These are phyloP conservation scores for Mythimna impura DNA, from an alignment of 2,888 invertebrate species.

Conservation along the genomic window DNA sequence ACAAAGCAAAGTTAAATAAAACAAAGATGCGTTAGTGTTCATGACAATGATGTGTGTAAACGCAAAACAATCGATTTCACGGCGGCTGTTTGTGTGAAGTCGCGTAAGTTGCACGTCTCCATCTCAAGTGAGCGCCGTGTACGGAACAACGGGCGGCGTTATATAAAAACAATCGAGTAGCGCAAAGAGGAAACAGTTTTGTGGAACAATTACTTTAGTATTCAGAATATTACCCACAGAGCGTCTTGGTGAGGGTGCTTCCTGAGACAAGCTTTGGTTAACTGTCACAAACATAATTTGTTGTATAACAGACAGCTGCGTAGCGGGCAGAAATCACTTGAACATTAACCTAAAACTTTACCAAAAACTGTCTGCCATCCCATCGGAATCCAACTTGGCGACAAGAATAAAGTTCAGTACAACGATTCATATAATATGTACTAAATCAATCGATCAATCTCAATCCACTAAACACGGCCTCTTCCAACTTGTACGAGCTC, in stretches of 20 bases:
- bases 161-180: slow-evolving; percentile 2
- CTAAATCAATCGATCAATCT: slow-evolving; percentile 26
- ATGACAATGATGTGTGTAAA: slow-evolving; percentile 17
- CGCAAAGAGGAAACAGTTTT: background rate
- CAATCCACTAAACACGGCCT: slow-evolving; percentile 12
- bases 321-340: background rate
- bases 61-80: background rate
- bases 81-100: background rate
- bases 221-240: background rate
- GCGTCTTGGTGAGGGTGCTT: background rate
- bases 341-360: no score
- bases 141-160: background rate
- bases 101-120: background rate
- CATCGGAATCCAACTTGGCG: background rate
- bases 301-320: background rate
- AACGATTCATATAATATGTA: slow-evolving; percentile 10
- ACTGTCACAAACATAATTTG: background rate
- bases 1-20: slow-evolving; percentile 6
- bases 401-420: slow-evolving; percentile 8
- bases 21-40: slow-evolving; percentile 9
- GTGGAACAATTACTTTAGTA: background rate
- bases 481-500: slow-evolving; percentile 9
- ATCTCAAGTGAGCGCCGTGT: background rate
- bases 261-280: background rate
- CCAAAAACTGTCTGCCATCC: background rate